phyloP scores from a whole-genome alignment of 2,113 vertebrate genomes.

The Phoxinus phoxinus region DNA sequence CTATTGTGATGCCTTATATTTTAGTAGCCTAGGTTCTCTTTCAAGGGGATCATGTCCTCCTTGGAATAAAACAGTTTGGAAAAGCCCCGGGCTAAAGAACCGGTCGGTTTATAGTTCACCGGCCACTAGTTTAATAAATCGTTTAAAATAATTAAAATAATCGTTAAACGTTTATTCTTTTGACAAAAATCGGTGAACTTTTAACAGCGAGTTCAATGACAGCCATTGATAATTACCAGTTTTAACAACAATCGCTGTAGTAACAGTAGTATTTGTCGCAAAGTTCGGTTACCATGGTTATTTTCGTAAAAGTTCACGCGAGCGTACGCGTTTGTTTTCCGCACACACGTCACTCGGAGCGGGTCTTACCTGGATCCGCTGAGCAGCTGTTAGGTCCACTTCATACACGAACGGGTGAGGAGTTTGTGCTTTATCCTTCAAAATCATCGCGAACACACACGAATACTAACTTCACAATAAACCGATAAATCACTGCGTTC shows the following conservation, averaged over 20 bases:
- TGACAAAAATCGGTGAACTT: neutral
- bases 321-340: neutral
- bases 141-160: too few relatives aligned
- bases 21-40: too few relatives aligned
- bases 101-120: too few relatives aligned
- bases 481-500: neutral
- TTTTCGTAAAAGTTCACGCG: neutral
- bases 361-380: slow-evolving; percentile 76
- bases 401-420: slow-evolving; percentile 81
- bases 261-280: neutral
- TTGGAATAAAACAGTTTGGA: too few relatives aligned
- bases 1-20: too few relatives aligned
- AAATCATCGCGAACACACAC: slow-evolving; percentile 59
- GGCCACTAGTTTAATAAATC: too few relatives aligned
- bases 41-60: too few relatives aligned
- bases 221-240: neutral
- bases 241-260: neutral
- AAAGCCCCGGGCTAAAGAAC: too few relatives aligned
- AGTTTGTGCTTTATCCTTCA: slow-evolving; percentile 45
- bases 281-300: neutral
- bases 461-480: neutral
- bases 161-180: neutral
- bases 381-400: slow-evolving; percentile 71
- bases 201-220: neutral
- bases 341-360: neutral